A percentile compares a stretch with the other conserved stretches of the same genome.
These are phyloP conservation scores for Abramis brama DNA, from an alignment of 2,113 vertebrate genomes.

Conservation along the genomic window DNA sequence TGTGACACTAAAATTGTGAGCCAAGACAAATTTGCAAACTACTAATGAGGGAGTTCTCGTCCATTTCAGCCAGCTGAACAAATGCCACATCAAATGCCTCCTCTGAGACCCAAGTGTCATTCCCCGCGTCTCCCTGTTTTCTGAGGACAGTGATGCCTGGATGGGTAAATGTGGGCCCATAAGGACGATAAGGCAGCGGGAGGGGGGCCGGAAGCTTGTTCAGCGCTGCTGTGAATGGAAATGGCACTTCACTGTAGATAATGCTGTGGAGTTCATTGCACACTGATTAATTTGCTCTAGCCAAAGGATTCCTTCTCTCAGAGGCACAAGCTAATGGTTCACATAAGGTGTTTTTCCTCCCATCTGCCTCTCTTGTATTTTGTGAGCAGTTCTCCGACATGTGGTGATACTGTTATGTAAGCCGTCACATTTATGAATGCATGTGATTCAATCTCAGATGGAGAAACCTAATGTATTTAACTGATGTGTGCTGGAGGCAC, in stretches of 20 bases:
- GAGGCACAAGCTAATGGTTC: slow-evolving; percentile 21
- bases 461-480: neutral
- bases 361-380: slow-evolving; percentile 8
- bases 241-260: slow-evolving; percentile 34
- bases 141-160: slow-evolving; percentile 24
- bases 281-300: slow-evolving; percentile 46
- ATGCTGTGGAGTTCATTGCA: slow-evolving; percentile 19
- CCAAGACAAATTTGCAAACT: slow-evolving; percentile 5
- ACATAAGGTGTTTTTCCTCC: slow-evolving; percentile 28
- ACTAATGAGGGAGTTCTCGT: neutral
- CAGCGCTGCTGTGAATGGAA: slow-evolving; percentile 38
- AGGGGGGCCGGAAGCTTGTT: slow-evolving; percentile 14
- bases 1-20: neutral
- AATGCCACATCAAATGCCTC: neutral
- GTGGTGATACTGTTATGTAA: slow-evolving; percentile 19
- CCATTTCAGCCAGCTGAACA: neutral
- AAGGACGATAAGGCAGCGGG: neutral
- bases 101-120: neutral
- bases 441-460: neutral
- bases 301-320: slow-evolving; percentile 46
- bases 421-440: neutral
- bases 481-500: neutral
- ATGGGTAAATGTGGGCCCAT: neutral
- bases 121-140: neutral
- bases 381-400: neutral